These are phyloP conservation scores for Tipula confusa DNA, from an alignment of 2,888 invertebrate genomes.

Conservation along the genomic window DNA sequence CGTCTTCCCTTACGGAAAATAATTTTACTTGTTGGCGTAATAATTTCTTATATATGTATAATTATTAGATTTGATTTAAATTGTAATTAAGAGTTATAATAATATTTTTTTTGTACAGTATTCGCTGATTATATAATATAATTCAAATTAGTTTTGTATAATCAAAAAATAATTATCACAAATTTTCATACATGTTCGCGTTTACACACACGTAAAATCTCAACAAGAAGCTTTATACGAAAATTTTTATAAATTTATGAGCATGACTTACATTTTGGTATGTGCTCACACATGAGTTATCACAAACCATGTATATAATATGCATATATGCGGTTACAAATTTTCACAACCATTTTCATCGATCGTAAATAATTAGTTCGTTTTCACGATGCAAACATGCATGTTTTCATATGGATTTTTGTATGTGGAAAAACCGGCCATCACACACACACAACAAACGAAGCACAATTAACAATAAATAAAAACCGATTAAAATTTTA, in stretches of 20 bases:
- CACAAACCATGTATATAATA: conserved; percentile 4
- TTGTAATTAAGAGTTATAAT: background rate
- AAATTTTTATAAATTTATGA: background rate
- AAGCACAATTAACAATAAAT: background rate
- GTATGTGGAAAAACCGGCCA: background rate
- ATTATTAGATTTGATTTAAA: background rate
- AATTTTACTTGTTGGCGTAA: background rate
- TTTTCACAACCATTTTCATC: background rate
- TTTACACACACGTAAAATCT: background rate
- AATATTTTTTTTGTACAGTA: background rate
- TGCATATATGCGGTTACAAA: too few species aligned
- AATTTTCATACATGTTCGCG: background rate
- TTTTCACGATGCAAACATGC: background rate
- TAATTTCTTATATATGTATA: background rate
- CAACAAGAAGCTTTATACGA: background rate
- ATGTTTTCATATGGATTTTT: background rate
- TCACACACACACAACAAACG: background rate
- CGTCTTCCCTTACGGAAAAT: background rate
- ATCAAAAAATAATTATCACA: background rate
- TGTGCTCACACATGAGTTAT: background rate
- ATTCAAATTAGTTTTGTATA: background rate
- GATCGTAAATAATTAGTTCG: background rate
- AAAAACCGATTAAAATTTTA: background rate
- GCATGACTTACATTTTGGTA: too few species aligned
- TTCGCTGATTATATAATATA: background rate